Evolutionary conservation across 2,113 vertebrate genomes (phyloP).

Genomic region (Chiloscyllium plagiosum): DNA sequence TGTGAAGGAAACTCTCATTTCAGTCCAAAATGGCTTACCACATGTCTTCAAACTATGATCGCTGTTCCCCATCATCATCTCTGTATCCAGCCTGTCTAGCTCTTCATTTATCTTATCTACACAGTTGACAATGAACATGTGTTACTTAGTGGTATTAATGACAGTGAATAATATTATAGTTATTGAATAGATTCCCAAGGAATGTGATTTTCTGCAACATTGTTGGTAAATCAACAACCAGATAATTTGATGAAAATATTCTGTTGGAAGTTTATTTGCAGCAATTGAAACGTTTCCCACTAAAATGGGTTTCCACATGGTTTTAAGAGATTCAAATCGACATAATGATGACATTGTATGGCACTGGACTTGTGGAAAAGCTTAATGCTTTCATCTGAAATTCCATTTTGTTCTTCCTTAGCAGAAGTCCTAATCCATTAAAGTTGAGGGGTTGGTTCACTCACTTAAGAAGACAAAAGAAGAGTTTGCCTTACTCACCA

Average conservation of each 20-base stretch:
- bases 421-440: not conserved
- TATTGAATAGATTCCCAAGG: too few species aligned
- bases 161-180: not conserved
- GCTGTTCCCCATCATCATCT: too few species aligned
- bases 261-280: not conserved
- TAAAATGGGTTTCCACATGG: not conserved
- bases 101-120: not conserved
- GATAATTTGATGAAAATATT: not conserved
- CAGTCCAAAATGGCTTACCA: too few species aligned
- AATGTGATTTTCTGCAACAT: not conserved
- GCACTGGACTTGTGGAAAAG: not conserved
- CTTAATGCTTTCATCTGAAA: not conserved
- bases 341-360: not conserved
- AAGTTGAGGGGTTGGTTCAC: not conserved
- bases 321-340: not conserved
- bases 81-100: too few species aligned
- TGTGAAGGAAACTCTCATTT: too few species aligned
- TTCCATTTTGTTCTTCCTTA: not conserved
- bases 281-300: not conserved
- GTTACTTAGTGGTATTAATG: not conserved
- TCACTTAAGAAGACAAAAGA: not conserved
- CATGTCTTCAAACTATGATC: too few species aligned
- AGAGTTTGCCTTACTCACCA: not conserved
- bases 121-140: not conserved
- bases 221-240: not conserved